phyloP scores from a whole-genome alignment of 2,888 invertebrate species.

The Periphyllus acericola region DNA sequence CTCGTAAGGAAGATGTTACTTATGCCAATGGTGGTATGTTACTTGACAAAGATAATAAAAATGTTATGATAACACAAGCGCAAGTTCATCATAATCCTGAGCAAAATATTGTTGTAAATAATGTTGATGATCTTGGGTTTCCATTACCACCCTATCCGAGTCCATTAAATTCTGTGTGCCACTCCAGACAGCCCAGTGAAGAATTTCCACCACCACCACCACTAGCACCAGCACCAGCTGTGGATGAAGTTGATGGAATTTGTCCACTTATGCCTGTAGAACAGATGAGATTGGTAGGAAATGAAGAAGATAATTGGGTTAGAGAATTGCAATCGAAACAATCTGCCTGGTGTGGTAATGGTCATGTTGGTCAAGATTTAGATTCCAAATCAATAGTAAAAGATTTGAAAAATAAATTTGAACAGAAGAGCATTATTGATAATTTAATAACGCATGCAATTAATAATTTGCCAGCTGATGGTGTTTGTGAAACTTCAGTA shows the following conservation, averaged over 20 bases:
- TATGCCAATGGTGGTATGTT: conserved; percentile 70
- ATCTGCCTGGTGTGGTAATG: conserved; percentile 70
- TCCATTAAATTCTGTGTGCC: conserved; percentile 79
- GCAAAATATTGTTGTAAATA: conserved; percentile 59
- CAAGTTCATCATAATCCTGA: conserved; percentile 80
- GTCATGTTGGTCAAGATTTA: conserved; percentile 1
- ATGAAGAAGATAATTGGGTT: conserved; percentile 75
- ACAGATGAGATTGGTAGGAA: conserved; percentile 66
- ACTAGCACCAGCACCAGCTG: neutral
- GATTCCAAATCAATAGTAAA: conserved; percentile 70
- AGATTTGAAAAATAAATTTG: conserved; percentile 85
- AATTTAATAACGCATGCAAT: conserved; percentile 56
- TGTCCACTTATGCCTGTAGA: conserved; percentile 72
- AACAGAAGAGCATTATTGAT: conserved; percentile 68
- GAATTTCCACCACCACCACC: conserved; percentile 78
- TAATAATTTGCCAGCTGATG: conserved; percentile 53
- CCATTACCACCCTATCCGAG: conserved; percentile 76
- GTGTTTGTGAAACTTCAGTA: conserved; percentile 31
- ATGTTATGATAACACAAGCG: conserved; percentile 78
- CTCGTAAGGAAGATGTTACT: conserved; percentile 68
- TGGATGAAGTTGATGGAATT: conserved; percentile 68
- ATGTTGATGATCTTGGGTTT: conserved; percentile 63
- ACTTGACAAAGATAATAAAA: conserved; percentile 66
- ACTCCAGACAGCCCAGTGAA: conserved; percentile 87
- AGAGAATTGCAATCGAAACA: conserved; percentile 84